Evolutionary conservation across 2,113 vertebrate genomes (phyloP), one percentile per base, ranked within the genome.

Genomic region (Scatophagus argus): DNA sequence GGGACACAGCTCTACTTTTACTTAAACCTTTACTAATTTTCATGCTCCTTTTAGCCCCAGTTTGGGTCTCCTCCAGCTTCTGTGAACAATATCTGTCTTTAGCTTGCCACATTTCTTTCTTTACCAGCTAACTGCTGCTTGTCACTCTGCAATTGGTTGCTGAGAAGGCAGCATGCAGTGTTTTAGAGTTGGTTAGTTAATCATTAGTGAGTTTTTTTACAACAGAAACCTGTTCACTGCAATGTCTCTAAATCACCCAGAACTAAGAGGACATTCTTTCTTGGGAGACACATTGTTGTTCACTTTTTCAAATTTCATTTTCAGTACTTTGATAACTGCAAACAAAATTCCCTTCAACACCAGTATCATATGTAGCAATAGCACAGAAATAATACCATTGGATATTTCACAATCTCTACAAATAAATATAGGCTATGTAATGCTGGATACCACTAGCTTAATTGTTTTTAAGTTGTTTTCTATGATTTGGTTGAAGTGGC

Each of bases 21-120:
- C 13, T 31, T 71, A 2, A 71, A 13, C 29, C 3, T 34, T 32
- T 64, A 25, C 6, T 17, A 47, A 64, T 51, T 19, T 27, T 39
- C 8, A 52, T 6, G 36, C 8, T 16, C 1, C 36, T 46, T 36
- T 66, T 31, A 46, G 12, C 13, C 46, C 21, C 51, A 31, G 52
- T 34, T 72, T 60, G 39, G 58, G 21, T 74, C 23, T 66, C 29
- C 25, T 49, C 39, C 14, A 62, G 29, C 32, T 60, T 55, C 38
- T 38, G 43, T 38, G n/a, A 27, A 21, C 7, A 38, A 27, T 56
- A 36, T 46, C 21, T 59, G 14, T 60, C 5, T 16, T 21, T 38
- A 34, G 21, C 38, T 44, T 11, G 2, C 2, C 19, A 2, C 34
- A 74, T 52, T 21, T 54, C 6, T 51, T 58, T 60, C 36, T 70